Conservation (phyloP, 2,797 vertebrate genomes). For the Zalophus californianus region DNA sequence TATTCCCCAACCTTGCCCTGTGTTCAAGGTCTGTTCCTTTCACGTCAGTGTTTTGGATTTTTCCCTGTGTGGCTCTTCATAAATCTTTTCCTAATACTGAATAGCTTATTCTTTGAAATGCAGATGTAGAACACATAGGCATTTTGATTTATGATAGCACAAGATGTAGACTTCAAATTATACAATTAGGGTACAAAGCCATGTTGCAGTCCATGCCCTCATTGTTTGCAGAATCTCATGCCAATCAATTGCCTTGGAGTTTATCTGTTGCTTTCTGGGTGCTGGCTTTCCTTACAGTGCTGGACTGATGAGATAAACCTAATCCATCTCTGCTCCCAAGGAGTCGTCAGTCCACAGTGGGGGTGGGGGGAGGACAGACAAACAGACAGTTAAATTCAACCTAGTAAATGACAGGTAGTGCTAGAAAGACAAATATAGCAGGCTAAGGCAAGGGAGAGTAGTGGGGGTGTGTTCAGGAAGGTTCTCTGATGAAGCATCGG, state of each 20-base stretch:
- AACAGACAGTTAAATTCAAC: neutral
- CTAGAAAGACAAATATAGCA: neutral
- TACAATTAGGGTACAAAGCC: neutral
- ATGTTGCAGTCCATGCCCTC: neutral
- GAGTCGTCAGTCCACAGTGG: neutral
- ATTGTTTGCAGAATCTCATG: neutral
- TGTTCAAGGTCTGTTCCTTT: neutral
- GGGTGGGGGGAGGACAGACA: neutral
- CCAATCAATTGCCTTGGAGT: neutral
- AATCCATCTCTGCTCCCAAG: neutral
- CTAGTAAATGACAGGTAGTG: neutral
- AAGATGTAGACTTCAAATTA: neutral
- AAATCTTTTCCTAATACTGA: neutral
- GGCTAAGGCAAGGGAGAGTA: neutral
- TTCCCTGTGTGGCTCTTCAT: neutral
- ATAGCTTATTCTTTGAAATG: neutral
- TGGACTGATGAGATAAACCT: neutral
- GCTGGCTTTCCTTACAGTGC: neutral
- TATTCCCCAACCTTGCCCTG: neutral
- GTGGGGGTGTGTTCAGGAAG: neutral
- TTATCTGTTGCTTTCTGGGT: neutral
- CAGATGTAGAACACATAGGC: neutral
- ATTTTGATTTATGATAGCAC: slow-evolving; percentile 26
- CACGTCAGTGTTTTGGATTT: neutral
- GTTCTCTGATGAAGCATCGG: neutral